These are phyloP conservation scores for Epinephelus moara DNA, from an alignment of 2,113 vertebrate genomes.

Conservation along the genomic window DNA sequence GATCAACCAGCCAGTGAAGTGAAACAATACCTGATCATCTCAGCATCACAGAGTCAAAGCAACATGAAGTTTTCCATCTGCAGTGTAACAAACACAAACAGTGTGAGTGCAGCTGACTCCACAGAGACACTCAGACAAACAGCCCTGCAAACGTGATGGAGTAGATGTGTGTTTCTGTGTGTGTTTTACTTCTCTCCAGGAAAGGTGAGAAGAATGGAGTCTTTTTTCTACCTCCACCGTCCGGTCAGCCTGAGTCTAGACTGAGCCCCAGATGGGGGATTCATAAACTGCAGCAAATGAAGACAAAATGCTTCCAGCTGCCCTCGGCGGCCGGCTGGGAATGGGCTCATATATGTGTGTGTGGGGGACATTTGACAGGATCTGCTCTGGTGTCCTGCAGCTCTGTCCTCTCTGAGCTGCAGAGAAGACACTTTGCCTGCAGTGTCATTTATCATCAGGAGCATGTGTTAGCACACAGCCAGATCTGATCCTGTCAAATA, in stretches of 20 bases:
- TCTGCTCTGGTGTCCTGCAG: background rate
- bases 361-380: conserved; percentile 22
- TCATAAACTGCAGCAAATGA: conserved; percentile 68
- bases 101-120: conserved; percentile 1
- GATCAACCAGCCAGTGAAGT: background rate
- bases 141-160: conserved; percentile 34
- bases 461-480: conserved; percentile 3
- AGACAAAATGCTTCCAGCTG: conserved; percentile 69
- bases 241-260: conserved; percentile 43
- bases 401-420: conserved; percentile 47
- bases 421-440: conserved; percentile 47
- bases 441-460: conserved; percentile 49
- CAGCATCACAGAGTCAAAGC: background rate
- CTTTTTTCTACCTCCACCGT: conserved; percentile 31
- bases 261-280: conserved; percentile 43
- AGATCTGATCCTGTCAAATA: background rate
- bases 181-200: conserved; percentile 11
- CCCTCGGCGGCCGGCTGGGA: background rate
- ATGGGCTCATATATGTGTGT: background rate
- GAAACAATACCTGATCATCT: background rate
- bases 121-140: conserved; percentile 15
- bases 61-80: conserved; percentile 3
- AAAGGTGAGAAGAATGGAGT: conserved; percentile 42
- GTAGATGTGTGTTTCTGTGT: conserved; percentile 28
- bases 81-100: conserved; percentile 11